Evolutionary conservation across 2,113 vertebrate species (phyloP).

Genomic region (Callithrix jacchus): DNA sequence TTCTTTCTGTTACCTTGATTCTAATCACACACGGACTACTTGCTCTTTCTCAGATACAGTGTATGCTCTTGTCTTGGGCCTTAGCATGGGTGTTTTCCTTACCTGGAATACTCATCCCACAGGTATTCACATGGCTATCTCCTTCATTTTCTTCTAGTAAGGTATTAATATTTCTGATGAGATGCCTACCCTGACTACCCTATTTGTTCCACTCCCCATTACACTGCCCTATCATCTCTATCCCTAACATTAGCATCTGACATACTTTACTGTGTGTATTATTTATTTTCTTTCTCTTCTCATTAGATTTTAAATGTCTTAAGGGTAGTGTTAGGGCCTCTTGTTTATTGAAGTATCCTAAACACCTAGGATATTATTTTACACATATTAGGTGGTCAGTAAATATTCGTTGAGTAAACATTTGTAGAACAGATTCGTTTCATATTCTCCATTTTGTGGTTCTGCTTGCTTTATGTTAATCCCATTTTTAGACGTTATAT

Average conservation of each 20-base stretch:
- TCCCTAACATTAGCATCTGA: background rate
- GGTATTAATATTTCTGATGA: background rate
- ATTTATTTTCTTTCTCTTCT: background rate
- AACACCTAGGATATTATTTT: background rate
- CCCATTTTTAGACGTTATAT: background rate
- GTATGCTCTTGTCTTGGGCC: background rate
- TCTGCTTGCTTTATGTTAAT: background rate
- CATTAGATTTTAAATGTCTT: background rate
- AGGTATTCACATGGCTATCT: background rate
- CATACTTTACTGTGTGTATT: background rate
- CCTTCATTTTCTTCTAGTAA: background rate
- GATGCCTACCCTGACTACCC: background rate
- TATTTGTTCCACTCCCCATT: background rate
- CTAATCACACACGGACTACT: background rate
- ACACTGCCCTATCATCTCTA: background rate
- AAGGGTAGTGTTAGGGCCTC: background rate
- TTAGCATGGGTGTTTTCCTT: background rate
- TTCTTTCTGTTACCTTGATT: background rate
- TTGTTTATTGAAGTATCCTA: background rate
- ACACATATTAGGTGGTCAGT: background rate
- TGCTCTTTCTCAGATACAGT: background rate
- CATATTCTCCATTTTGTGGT: background rate
- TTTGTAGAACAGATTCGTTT: constrained; percentile 4
- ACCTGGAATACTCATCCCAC: background rate
- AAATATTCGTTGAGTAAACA: background rate